phyloP scores from a whole-genome alignment of 1,140 invertebrate species.

The Octopus sinensis region DNA sequence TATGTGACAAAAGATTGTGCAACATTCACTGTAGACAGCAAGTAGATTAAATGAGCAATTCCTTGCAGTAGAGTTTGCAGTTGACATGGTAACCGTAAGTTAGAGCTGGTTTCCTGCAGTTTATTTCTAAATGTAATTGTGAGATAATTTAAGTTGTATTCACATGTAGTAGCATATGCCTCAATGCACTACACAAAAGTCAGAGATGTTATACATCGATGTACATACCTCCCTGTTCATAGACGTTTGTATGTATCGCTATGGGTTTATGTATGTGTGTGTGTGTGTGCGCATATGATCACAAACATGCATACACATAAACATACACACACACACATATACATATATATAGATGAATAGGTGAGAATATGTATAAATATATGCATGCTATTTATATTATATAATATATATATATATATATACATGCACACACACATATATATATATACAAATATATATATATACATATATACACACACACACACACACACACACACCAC shows the following conservation, averaged over 20 bases:
- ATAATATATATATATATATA: background rate
- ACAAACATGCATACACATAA: background rate
- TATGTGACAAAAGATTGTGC: too few species aligned
- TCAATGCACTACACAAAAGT: too few species aligned
- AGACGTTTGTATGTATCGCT: background rate
- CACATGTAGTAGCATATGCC: too few species aligned
- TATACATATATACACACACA: too few species aligned
- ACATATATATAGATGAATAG: background rate
- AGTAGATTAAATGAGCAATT: too few species aligned
- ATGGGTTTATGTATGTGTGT: background rate
- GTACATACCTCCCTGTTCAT: background rate
- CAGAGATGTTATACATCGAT: background rate
- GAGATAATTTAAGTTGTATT: too few species aligned
- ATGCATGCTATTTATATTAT: background rate
- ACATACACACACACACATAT: background rate
- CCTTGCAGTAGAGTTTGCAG: too few species aligned
- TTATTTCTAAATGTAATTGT: too few species aligned
- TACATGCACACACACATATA: background rate
- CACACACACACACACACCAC: background rate
- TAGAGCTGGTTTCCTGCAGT: too few species aligned
- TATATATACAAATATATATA: too few species aligned
- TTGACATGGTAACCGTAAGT: too few species aligned
- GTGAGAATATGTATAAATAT: background rate
- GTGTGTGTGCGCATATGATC: background rate
- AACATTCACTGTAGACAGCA: too few species aligned